phyloP scores from a whole-genome alignment of 2,797 vertebrate genomes.

The Cryptoblepharus egeriae region DNA sequence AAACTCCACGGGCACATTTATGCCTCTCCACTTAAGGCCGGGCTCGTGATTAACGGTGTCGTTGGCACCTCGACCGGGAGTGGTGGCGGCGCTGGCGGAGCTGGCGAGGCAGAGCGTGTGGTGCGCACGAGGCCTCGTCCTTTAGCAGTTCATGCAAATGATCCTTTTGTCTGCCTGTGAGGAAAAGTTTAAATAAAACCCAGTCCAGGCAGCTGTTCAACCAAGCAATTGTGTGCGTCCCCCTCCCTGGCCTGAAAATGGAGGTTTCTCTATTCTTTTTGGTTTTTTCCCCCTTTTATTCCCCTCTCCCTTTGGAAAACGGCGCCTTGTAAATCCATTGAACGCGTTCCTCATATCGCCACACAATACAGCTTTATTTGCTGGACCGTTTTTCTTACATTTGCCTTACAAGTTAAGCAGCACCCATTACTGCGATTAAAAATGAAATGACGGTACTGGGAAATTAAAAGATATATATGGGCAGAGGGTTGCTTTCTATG shows the following conservation, averaged over 20 bases:
- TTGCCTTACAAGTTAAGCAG: conserved; percentile 5
- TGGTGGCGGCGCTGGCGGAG: neutral
- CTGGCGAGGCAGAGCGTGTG: neutral
- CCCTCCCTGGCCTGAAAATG: neutral
- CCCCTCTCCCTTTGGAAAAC: conserved; percentile 30
- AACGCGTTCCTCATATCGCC: conserved; percentile 4
- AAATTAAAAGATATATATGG: neutral
- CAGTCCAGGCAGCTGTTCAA: conserved; percentile 45
- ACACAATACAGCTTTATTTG: neutral
- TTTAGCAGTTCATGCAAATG: conserved; percentile 37
- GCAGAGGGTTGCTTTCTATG: neutral
- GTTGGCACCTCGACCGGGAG: neutral
- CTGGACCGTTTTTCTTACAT: neutral
- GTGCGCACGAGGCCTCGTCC: neutral
- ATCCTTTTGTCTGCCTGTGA: conserved; percentile 23
- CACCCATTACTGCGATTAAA: neutral
- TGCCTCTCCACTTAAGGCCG: conserved; percentile 26
- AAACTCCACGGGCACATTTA: conserved; percentile 35
- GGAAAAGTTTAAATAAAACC: conserved; percentile 51
- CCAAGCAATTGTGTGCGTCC: neutral
- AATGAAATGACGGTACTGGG: conserved; percentile 8
- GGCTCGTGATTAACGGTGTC: neutral
- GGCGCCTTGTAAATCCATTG: neutral
- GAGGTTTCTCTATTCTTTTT: neutral
- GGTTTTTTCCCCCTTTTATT: neutral